Base-by-base conservation (phyloP, 1,140 invertebrate species). In the Drosophila ohnishii region DNA sequence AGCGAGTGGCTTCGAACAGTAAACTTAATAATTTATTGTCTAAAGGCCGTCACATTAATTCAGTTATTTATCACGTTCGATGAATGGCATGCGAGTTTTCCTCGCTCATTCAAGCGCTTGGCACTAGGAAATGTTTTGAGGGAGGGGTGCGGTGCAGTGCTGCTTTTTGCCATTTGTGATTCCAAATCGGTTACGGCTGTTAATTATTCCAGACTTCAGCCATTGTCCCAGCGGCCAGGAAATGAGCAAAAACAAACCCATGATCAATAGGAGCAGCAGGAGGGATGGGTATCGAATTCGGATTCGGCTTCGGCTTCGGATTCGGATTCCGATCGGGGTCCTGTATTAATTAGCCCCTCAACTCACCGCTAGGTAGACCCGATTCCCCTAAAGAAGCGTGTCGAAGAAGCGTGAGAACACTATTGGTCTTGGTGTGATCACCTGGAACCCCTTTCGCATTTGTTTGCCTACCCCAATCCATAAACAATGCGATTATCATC, bases 401-500 rank as follows among this genome's bases (percentile, higher is more conserved):
- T 45, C 73, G 73, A 42, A 67, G 73, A 34, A 81, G 73, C 78
- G 83, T 86, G 83, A 87, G 83, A 86, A 86, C 80, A 74, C 62
- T 51, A 75, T 67, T 78, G 72, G 40, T 63, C 30, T 51, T 56
- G 42, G 30, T 42, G 34, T 53, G 47, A 35, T 75, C 63, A 66
- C 61, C 70, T 67, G 35, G 53, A 65, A 77, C 42, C 74, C 73
- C 39, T 62, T 61, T 47, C 50, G 59, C 28, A 32, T 56, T 32
- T 72, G 66, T 72, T 72, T 59, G 69, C 69, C 48, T 72, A 72
- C 69, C 69, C 69, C 66, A 66, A 76, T 57, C 64, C 82, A 86
- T 81, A 78, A 81, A 85, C 78, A 85, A 85, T 86, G 74, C 64
- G 83, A 87, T 85, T 87, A 85, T 85, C 47, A 87, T 87, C 79